Base-by-base conservation (phyloP, 2,797 vertebrate species). In the Gobionotothen gibberifrons region DNA sequence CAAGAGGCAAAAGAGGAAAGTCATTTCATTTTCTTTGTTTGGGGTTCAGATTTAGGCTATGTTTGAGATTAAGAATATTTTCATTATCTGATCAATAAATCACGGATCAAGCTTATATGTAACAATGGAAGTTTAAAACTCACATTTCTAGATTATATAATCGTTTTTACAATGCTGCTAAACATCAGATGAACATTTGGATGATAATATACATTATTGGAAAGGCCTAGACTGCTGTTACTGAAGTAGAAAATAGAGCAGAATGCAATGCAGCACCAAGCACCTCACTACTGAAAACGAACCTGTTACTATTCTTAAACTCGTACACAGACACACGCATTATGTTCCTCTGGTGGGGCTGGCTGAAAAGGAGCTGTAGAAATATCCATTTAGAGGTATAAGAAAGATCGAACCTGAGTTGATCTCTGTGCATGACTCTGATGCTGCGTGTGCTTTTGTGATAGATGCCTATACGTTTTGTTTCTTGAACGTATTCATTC, bases 241-340 rank as follows among this genome's bases (percentile, higher is more conserved):
- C 42, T 26, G 1, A 26, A 3, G 43, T 3, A 36, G 36, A 43
- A 69, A 49, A 60, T 9, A 39, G 26, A 22, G 43, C 47, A 55
- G 61, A 66, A 55, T 60, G 68, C 16, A 56, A 5, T 60, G 62
- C 75, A 61, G 47, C 60, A 12, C 16, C 15, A 26, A 47, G n/a
- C 39, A 40, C 54, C 42, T 10, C 47, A 19, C 17, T 10, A 0
- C 16, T 58, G 8, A 43, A 32, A 6, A 12, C 39, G 3, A n/a
- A 17, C 14, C 32, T 1, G 15, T 54, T 12, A n/a, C 6, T 22
- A 2, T 19, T 46, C 22, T 39, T 9, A 11, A 3, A 8, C 21
- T 26, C 9, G 4, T 54, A 12, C 68, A 56, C 56, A 10, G 44
- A 36, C 29, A 2, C 9, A 48, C 46, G 22, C 17, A 60, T 22